Conservation (phyloP, 2,113 vertebrate genomes). For the Crotalus helleri region DNA sequence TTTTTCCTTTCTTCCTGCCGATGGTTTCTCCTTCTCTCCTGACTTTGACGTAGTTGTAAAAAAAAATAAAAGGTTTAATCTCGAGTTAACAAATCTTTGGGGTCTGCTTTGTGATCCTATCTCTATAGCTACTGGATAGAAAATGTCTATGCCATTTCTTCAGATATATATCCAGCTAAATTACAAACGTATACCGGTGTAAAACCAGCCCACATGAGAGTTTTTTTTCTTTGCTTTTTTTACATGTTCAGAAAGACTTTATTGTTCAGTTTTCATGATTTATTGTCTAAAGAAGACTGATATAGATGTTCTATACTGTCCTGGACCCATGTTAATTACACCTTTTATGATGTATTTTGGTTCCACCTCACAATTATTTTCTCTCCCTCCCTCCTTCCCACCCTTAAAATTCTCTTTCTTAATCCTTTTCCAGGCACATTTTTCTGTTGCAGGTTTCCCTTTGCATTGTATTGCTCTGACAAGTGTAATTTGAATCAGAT, state of each 20-base stretch:
- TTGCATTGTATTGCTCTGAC: conserved; percentile 95
- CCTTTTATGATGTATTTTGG: conserved; percentile 79
- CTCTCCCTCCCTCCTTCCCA: conserved; percentile 64
- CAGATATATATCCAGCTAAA: conserved; percentile 78
- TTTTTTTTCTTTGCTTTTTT: conserved; percentile 85
- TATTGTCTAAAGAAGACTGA: conserved; percentile 82
- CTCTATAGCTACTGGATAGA: conserved; percentile 80
- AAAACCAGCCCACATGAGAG: conserved; percentile 81
- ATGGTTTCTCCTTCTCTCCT: conserved; percentile 70
- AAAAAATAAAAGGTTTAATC: conserved; percentile 67
- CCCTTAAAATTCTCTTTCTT: conserved; percentile 59
- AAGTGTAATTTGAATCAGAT: conserved; percentile 97
- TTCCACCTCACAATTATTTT: conserved; percentile 82
- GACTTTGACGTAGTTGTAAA: conserved; percentile 80
- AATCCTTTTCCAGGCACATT: conserved; percentile 79
- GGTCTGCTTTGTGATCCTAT: conserved; percentile 82
- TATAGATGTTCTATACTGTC: conserved; percentile 84
- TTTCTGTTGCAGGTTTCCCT: conserved; percentile 83
- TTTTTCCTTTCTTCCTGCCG: conserved; percentile 64
- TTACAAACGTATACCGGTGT: conserved; percentile 78
- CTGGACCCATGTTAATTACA: conserved; percentile 88
- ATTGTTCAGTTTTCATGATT: conserved; percentile 93
- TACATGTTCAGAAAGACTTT: conserved; percentile 90
- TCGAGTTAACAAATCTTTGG: conserved; percentile 78
- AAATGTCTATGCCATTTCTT: conserved; percentile 83